These are phyloP conservation scores for Apoderus coryli DNA, from an alignment of 2,888 invertebrate species.

Conservation along the genomic window DNA sequence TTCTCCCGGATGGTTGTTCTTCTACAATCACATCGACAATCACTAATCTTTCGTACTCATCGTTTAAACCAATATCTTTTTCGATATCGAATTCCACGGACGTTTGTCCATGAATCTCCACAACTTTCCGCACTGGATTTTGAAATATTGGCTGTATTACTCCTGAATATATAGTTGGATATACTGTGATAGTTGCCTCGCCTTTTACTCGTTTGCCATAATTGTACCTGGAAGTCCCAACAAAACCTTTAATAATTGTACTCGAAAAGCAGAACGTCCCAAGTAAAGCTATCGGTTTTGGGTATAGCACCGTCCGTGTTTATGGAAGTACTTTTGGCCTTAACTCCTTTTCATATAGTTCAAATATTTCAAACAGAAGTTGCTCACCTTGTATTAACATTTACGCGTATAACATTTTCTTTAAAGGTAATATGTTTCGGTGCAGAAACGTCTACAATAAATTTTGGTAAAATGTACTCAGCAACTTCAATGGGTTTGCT, in stretches of 20 bases:
- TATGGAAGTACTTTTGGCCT: no score
- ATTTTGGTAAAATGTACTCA: constrained; percentile 87
- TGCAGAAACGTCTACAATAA: constrained; percentile 72
- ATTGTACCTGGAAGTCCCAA: constrained; percentile 14
- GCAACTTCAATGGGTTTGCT: constrained; percentile 68
- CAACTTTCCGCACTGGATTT: constrained; percentile 53
- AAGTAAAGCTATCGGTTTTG: no score
- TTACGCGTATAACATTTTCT: constrained; percentile 62
- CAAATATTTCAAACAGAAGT: constrained; percentile 4
- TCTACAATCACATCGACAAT: constrained; percentile 80
- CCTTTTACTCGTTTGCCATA: constrained; percentile 76
- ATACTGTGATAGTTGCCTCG: constrained; percentile 69
- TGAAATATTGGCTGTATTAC: constrained; percentile 67
- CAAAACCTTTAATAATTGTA: constrained; percentile 6
- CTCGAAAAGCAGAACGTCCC: constrained; percentile 6
- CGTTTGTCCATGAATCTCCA: constrained; percentile 44
- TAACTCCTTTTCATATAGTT: no score
- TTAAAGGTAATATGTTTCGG: constrained; percentile 70
- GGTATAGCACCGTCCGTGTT: no score
- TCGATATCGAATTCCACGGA: constrained; percentile 64
- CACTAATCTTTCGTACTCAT: constrained; percentile 67
- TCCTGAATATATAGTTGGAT: constrained; percentile 67
- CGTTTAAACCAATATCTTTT: constrained; percentile 58
- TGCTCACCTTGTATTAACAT: constrained; percentile 67
- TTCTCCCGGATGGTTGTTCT: constrained; percentile 73